Evolutionary conservation across 2,797 vertebrate species (phyloP).

Genomic region (Columba guinea): DNA sequence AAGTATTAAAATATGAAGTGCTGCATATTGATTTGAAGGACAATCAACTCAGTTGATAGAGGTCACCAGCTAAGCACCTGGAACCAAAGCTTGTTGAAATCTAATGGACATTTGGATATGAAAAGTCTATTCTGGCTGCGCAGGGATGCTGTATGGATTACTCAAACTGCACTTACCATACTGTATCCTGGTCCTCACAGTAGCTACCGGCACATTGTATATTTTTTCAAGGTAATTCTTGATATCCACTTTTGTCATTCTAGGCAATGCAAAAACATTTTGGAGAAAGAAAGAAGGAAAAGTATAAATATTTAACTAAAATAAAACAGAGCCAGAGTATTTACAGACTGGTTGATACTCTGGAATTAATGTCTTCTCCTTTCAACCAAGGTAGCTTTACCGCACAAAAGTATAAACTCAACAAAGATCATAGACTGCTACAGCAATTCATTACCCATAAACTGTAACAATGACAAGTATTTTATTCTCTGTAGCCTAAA

Average conservation of each 20-base stretch:
- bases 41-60: not conserved
- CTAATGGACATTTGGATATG: not conserved
- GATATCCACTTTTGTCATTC: conserved; percentile 94
- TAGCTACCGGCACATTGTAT: conserved; percentile 88
- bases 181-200: conserved; percentile 92
- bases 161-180: conserved; percentile 81
- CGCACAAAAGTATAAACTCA: not conserved
- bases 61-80: not conserved
- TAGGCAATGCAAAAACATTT: conserved; percentile 55
- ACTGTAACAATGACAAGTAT: not conserved
- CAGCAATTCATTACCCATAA: not conserved
- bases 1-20: not conserved
- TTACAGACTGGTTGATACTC: not conserved
- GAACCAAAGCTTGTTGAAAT: not conserved
- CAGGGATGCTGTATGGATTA: not conserved
- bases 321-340: not conserved
- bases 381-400: not conserved
- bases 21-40: not conserved
- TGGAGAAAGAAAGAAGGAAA: not conserved
- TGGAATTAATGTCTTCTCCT: not conserved
- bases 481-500: not conserved
- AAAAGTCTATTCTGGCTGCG: not conserved
- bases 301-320: not conserved
- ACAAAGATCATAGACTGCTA: not conserved
- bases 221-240: conserved; percentile 93